phyloP scores from a whole-genome alignment of 92 coral and sea anemone species.

The Galaxea fascicularis region DNA sequence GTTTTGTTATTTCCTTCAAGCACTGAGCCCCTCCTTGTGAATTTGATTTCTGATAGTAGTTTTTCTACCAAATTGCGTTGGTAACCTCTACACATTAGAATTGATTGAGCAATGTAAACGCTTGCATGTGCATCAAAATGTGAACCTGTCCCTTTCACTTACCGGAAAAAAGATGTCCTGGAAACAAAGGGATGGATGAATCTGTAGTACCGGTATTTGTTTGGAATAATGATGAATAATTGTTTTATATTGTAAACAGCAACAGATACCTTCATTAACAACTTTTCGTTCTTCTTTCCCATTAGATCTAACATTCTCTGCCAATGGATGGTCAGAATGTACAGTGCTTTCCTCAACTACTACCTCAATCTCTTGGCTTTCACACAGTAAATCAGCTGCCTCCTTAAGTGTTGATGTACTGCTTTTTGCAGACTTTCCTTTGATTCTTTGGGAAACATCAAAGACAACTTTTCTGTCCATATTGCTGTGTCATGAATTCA shows the following conservation, averaged over 20 bases:
- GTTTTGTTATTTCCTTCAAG: no score
- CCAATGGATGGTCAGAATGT: slow-evolving; percentile 19
- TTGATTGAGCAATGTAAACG: no score
- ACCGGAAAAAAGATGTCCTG: no score
- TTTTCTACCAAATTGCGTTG: no score
- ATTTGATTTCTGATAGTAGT: no score
- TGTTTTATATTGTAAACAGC: background rate
- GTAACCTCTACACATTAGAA: no score
- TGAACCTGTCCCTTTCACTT: no score
- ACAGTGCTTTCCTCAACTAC: slow-evolving; percentile 3
- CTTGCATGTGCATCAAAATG: no score
- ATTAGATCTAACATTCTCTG: background rate
- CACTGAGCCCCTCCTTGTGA: no score
- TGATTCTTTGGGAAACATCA: slow-evolving; percentile 45
- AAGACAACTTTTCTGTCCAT: slow-evolving; percentile 30
- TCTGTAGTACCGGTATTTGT: background rate
- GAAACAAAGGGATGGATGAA: background rate
- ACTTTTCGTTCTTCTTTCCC: background rate
- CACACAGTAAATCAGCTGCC: slow-evolving; percentile 54
- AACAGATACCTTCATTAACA: background rate
- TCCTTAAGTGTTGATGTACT: slow-evolving; percentile 42
- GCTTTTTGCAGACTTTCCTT: slow-evolving; percentile 39
- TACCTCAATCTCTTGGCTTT: slow-evolving; percentile 38
- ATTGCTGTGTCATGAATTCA: slow-evolving; percentile 46
- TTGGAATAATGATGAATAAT: background rate